A percentile compares a stretch with the other conserved stretches of the same genome.
Conservation (phyloP, 2,113 vertebrate species). For the Hypocryptadius cinnamomeus region DNA sequence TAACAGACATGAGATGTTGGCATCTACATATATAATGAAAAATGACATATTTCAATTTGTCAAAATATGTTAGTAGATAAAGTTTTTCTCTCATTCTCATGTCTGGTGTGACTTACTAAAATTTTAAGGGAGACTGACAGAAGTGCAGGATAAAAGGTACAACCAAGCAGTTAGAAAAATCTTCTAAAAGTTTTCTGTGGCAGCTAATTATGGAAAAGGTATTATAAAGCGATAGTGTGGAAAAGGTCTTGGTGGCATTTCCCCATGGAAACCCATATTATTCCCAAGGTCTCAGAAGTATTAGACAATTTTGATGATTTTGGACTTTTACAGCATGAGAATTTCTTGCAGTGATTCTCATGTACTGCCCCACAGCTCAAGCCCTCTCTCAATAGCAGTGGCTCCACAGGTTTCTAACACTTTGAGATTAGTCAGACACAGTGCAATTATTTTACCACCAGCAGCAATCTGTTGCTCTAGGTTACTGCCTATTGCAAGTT, state of each 20-base stretch:
- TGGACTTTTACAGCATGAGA: background rate
- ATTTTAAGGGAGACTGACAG: background rate
- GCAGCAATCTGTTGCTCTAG: background rate
- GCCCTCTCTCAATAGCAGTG: background rate
- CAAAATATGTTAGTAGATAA: background rate
- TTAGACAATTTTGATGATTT: background rate
- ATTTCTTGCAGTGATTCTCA: background rate
- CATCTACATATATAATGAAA: background rate
- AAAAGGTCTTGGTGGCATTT: background rate
- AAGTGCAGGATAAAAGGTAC: background rate
- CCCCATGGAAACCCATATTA: fast-evolving
- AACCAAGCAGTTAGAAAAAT: background rate
- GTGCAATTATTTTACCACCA: background rate
- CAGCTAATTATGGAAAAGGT: background rate
- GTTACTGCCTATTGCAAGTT: background rate
- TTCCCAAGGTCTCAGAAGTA: background rate
- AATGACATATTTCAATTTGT: background rate
- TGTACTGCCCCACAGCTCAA: fast-evolving
- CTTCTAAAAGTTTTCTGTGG: background rate
- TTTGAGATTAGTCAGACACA: background rate
- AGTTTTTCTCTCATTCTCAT: background rate
- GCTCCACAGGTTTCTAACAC: background rate
- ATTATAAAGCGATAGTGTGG: background rate
- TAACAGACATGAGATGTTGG: background rate
- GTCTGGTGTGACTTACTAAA: background rate